Evolutionary conservation across 30 jellyfish, hydroid and myxozoan species (phyloP), one percentile per base, ranked within the genome.

Genomic region (Mastigias papua): DNA sequence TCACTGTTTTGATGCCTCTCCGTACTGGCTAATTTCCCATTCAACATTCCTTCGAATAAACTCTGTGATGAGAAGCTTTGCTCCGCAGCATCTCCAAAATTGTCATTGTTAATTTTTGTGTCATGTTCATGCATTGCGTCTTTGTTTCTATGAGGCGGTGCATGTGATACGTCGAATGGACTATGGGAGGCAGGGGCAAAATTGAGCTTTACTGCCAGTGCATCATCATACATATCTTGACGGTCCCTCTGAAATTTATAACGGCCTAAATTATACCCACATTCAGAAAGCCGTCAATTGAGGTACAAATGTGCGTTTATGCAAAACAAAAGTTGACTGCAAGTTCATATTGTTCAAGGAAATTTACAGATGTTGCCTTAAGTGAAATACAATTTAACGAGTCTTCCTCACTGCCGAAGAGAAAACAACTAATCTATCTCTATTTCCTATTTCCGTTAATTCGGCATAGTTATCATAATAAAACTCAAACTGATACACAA

Each of bases 191-290:
- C 72, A 13, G 73, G 58, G 4, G 77, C 48, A n/a, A 81, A 63
- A 26, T 81, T 46, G 42, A 81, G 73, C 48, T 81, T 81, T 5
- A 76, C 20, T 21, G 50, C 70, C 48, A 51, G 17, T 20, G 73
- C 84, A 4, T 46, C 76, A 64, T 23, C 81, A 48, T 34, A 28
- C 64, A 54, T 31, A 32, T 66, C 84, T 8, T 77, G 34, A 1
- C 75, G 73, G 19, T 81, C 91, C 31, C 60, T 69, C 91, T 81
- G 83, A 37, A 81, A 81, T n/a, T 23, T n/a, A 82, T 19, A 54
- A 15, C 54, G 13, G 54, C 13, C 13, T 26, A 31, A 26, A 68
- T 26, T 10, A n/a, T n/a, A n/a, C n/a, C n/a, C n/a, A n/a, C n/a
- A n/a, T n/a, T n/a, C n/a, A n/a, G n/a, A n/a, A n/a, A n/a, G n/a